Evolutionary conservation across 2,888 invertebrate genomes (phyloP).

Genomic region (Agonum fuliginosum): DNA sequence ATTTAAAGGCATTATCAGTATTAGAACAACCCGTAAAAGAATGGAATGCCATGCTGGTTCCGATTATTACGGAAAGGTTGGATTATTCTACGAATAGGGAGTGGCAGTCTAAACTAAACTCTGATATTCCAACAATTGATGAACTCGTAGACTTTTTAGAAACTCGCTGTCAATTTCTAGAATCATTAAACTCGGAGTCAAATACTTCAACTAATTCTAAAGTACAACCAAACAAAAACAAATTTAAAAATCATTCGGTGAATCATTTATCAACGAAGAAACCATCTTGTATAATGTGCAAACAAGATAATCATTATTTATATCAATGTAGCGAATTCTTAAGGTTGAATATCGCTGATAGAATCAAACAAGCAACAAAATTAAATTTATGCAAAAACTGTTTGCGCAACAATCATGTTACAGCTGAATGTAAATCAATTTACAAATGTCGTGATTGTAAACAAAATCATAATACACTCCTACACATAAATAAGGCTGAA

Average conservation of each 20-base stretch:
- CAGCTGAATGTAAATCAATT: background rate
- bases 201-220: background rate
- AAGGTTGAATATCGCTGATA: background rate
- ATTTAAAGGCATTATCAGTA: background rate
- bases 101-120: conserved; percentile 2
- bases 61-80: background rate
- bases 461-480: background rate
- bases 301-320: background rate
- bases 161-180: background rate
- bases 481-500: too few species aligned
- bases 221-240: background rate
- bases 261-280: background rate
- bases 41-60: background rate
- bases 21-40: background rate
- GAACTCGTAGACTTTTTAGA: background rate
- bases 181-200: background rate
- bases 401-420: background rate
- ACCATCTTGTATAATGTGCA: background rate
- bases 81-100: background rate
- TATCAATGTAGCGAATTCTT: conserved; percentile 12
- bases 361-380: background rate
- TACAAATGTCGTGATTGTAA: background rate
- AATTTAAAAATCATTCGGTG: background rate
- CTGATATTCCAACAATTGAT: background rate
- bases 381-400: conserved; percentile 3